These are phyloP conservation scores for Tenrec ecaudatus DNA, from an alignment of 2,113 vertebrate genomes.

Conservation along the genomic window DNA sequence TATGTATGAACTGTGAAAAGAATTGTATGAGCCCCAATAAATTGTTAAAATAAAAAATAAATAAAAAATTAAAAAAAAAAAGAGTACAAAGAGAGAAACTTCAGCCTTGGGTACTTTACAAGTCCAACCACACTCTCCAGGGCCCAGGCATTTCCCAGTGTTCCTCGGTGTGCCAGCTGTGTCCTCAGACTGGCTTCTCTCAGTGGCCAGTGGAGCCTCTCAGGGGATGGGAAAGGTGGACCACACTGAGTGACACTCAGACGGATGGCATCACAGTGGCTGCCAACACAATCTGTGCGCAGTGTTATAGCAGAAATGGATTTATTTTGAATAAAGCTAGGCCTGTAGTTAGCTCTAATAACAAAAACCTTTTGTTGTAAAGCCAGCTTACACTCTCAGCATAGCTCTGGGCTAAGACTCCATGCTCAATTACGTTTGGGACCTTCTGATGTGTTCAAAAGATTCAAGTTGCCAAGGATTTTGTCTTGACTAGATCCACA, in stretches of 20 bases:
- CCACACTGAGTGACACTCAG: background rate
- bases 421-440: background rate
- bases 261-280: background rate
- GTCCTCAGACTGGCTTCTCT: background rate
- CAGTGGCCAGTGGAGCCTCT: background rate
- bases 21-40: no score
- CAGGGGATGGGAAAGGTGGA: background rate
- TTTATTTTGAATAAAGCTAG: background rate
- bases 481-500: no score
- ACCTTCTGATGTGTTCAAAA: background rate
- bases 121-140: background rate
- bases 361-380: background rate
- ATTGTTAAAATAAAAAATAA: no score
- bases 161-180: background rate
- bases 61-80: background rate
- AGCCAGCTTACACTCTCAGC: background rate
- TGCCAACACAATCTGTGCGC: background rate
- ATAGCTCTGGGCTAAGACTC: background rate
- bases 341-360: background rate
- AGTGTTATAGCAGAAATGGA: background rate
- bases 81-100: background rate
- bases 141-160: background rate
- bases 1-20: no score
- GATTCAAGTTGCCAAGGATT: no score
- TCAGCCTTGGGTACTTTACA: background rate